Conservation (phyloP, 2,113 vertebrate species). For the Seriola quinqueradiata region DNA sequence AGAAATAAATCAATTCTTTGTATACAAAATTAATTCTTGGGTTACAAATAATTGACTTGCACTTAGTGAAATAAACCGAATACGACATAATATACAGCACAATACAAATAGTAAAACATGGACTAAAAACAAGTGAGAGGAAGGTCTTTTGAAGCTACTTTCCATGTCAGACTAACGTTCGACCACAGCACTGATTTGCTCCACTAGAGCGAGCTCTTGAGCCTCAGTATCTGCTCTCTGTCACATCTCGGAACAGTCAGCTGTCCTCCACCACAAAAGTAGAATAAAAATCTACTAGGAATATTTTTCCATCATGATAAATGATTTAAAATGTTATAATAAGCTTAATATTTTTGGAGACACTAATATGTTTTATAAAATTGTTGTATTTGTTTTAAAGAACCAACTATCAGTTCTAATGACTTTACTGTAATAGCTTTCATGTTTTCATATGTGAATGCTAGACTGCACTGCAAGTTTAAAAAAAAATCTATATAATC, state of each 20-base stretch:
- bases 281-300: background rate
- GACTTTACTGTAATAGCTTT: too few relatives aligned
- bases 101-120: background rate
- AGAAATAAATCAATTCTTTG: too few relatives aligned
- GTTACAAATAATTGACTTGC: too few relatives aligned
- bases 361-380: too few relatives aligned
- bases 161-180: background rate
- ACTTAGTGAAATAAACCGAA: background rate
- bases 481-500: too few relatives aligned
- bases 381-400: too few relatives aligned
- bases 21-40: too few relatives aligned
- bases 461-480: too few relatives aligned
- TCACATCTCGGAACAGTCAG: background rate
- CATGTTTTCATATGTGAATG: too few relatives aligned
- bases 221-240: background rate
- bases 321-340: background rate
- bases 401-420: too few relatives aligned
- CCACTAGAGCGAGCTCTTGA: constrained; percentile 66
- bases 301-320: background rate
- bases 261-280: background rate
- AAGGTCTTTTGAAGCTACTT: background rate
- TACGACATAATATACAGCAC: background rate
- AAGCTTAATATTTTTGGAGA: background rate
- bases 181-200: background rate
- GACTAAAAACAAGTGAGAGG: background rate